Percentiles rank a stretch among this genome's conserved stretches.
phyloP scores from a whole-genome alignment of 2,113 vertebrate genomes.

The Narcine bancroftii region DNA sequence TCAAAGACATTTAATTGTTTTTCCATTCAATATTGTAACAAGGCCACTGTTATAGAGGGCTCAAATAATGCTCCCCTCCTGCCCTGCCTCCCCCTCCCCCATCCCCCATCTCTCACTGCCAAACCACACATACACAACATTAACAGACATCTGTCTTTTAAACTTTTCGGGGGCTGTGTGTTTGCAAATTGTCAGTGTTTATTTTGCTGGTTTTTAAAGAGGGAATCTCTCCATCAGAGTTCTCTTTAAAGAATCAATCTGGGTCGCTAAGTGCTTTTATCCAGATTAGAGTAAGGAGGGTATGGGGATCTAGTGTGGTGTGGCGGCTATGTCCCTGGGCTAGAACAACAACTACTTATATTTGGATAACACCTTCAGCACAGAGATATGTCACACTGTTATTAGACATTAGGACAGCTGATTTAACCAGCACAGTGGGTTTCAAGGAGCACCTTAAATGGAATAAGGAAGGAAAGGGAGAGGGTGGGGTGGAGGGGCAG shows the following conservation, averaged over 20 bases:
- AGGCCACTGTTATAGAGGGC: not conserved
- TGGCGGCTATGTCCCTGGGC: not conserved
- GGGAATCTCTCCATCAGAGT: constrained; percentile 18
- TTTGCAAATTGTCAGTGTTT: constrained; percentile 28
- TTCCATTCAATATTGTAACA: constrained; percentile 20
- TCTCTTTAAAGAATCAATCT: constrained; percentile 13
- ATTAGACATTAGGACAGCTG: not conserved
- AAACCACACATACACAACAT: constrained; percentile 13
- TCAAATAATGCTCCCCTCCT: not conserved
- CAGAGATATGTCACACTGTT: not conserved
- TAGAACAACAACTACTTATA: not conserved
- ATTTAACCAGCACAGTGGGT: not conserved
- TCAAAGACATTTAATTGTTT: constrained; percentile 33
- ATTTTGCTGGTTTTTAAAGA: constrained; percentile 20
- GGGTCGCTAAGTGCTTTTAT: not conserved
- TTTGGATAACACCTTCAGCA: not conserved
- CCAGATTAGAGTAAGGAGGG: not conserved
- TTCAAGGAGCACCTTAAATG: not conserved
- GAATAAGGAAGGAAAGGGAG: not conserved
- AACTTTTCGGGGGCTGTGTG: constrained; percentile 6
- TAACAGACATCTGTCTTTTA: constrained; percentile 25
- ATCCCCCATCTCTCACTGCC: not conserved
- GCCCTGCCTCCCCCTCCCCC: not conserved
- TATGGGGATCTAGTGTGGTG: not conserved
- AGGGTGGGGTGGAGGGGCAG: not conserved